phyloP scores from a whole-genome alignment of 2,113 vertebrate species.

The Archocentrus centrarchus region DNA sequence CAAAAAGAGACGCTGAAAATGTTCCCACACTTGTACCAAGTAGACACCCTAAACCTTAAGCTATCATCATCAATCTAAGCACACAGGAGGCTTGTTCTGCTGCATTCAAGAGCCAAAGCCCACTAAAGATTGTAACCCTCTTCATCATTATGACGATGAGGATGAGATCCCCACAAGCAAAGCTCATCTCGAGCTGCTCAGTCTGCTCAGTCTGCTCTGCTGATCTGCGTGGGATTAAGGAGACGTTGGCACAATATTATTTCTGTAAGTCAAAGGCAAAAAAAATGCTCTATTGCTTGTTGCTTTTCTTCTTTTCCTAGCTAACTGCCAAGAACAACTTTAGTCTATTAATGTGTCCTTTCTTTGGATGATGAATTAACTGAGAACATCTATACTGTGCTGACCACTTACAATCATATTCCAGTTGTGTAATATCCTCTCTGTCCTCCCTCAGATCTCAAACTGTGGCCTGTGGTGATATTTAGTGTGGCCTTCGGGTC shows the following conservation, averaged over 20 bases:
- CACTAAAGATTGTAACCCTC: not conserved
- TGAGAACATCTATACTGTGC: not conserved
- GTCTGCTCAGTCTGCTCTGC: slow-evolving; percentile 18
- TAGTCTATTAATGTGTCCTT: not conserved
- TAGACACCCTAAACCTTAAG: slow-evolving; percentile 12
- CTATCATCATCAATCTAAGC: not conserved
- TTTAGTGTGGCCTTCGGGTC: not conserved
- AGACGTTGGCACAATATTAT: slow-evolving; percentile 36
- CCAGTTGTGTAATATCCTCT: not conserved
- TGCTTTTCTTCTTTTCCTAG: slow-evolving; percentile 1
- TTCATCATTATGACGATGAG: slow-evolving; percentile 14
- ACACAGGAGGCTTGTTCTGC: not conserved
- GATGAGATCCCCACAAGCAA: slow-evolving; percentile 42
- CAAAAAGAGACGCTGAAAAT: slow-evolving; percentile 35
- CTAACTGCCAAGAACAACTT: slow-evolving; percentile 25
- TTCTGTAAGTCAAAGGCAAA: slow-evolving; percentile 19
- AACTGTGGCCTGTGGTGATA: not conserved
- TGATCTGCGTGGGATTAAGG: slow-evolving; percentile 32
- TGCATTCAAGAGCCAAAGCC: not conserved
- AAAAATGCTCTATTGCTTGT: slow-evolving; percentile 1
- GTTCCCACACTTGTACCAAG: slow-evolving; percentile 10
- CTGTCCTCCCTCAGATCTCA: not conserved
- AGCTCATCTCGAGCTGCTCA: slow-evolving; percentile 20
- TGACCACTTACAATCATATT: not conserved
- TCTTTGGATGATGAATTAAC: slow-evolving; percentile 4